These are phyloP conservation scores for Steinernema khuongi DNA, from an alignment of 1,140 invertebrate genomes.

Conservation along the genomic window DNA sequence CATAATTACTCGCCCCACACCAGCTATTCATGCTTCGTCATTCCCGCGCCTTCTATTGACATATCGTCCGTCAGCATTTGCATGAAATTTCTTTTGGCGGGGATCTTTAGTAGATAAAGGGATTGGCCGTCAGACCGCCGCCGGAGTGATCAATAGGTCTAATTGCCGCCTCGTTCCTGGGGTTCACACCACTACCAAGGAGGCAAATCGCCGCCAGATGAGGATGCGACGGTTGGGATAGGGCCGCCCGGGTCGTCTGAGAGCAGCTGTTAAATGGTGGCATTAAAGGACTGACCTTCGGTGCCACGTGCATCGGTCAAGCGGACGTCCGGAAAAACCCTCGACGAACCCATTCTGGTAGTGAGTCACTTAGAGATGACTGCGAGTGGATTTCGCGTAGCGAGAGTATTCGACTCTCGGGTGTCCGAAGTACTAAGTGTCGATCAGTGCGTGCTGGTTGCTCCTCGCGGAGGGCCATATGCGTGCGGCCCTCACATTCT, in stretches of 20 bases:
- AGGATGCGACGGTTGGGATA: background rate
- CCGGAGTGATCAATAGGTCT: slow-evolving; percentile 7
- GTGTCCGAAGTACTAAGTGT: background rate
- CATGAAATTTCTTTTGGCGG: background rate
- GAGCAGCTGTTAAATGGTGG: slow-evolving; percentile 11
- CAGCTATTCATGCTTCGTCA: background rate
- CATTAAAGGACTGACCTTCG: background rate
- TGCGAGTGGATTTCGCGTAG: background rate
- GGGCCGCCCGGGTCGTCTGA: background rate
- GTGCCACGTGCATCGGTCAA: background rate
- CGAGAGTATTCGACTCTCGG: no score
- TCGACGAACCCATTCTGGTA: background rate
- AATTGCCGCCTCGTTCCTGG: slow-evolving; percentile 6
- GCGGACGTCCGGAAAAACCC: background rate
- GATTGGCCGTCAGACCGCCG: background rate
- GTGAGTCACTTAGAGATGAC: background rate
- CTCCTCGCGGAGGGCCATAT: background rate
- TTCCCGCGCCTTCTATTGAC: background rate
- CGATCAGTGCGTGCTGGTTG: background rate
- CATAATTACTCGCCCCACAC: background rate
- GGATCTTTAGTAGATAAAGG: background rate
- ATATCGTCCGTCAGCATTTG: background rate
- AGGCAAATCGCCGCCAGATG: slow-evolving; percentile 2
- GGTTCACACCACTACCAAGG: background rate
- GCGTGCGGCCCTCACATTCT: background rate